phyloP scores from a whole-genome alignment of 2,888 invertebrate species.

The Plusia festucae region DNA sequence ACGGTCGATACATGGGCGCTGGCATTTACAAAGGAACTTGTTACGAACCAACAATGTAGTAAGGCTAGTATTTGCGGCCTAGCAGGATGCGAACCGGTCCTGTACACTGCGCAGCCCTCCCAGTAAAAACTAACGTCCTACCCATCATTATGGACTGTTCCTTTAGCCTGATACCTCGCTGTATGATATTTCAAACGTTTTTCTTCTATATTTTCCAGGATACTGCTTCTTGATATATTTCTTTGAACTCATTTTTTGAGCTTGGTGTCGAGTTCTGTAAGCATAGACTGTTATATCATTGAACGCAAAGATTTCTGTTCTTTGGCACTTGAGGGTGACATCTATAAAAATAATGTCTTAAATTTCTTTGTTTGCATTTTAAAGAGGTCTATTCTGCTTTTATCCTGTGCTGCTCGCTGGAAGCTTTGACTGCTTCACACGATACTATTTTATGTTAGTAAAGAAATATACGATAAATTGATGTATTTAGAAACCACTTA shows the following conservation, averaged over 20 bases:
- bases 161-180: constrained; percentile 48
- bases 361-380: too few species aligned
- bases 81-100: constrained; percentile 82
- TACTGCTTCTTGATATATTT: constrained; percentile 5
- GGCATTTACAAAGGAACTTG: constrained; percentile 66
- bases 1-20: constrained; percentile 50
- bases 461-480: too few species aligned
- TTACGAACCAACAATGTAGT: constrained; percentile 73
- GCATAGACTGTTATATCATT: background rate
- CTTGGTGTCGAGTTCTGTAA: background rate
- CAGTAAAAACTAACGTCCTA: constrained; percentile 74
- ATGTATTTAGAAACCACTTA: background rate
- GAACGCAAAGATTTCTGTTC: background rate
- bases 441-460: too few species aligned
- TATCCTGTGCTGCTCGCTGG: too few species aligned
- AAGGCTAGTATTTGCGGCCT: constrained; percentile 72
- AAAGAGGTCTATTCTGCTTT: too few species aligned
- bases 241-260: background rate
- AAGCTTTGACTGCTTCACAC: too few species aligned
- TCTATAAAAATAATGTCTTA: too few species aligned
- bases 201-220: constrained; percentile 29
- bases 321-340: too few species aligned
- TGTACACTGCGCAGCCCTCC: constrained; percentile 61
- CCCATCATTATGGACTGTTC: constrained; percentile 57
- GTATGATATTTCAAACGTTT: constrained; percentile 21